Evolutionary conservation across 2,888 invertebrate species (phyloP).

Genomic region (Spisula solida): DNA sequence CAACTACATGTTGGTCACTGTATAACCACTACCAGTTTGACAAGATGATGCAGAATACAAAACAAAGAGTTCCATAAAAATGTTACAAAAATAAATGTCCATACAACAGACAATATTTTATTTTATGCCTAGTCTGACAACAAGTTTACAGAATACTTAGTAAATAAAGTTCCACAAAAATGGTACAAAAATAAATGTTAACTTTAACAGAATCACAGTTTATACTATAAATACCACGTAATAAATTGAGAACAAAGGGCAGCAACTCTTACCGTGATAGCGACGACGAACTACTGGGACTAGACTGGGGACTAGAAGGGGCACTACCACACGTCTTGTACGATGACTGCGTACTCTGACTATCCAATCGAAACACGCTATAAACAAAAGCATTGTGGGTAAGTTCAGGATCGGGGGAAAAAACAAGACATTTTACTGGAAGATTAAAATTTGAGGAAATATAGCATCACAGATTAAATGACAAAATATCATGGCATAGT

Average conservation of each 20-base stretch:
- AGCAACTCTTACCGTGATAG: constrained; percentile 64
- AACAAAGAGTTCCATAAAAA: too few relatives aligned
- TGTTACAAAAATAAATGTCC: too few relatives aligned
- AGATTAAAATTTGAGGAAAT: background rate
- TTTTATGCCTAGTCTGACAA: too few relatives aligned
- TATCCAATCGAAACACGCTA: constrained; percentile 77
- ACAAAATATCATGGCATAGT: background rate
- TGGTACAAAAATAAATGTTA: too few relatives aligned
- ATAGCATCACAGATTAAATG: constrained; percentile 18
- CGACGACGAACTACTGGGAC: constrained; percentile 88
- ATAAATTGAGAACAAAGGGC: background rate
- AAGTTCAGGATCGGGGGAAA: constrained; percentile 31
- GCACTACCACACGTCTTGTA: constrained; percentile 84
- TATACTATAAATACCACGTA: background rate
- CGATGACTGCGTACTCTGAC: constrained; percentile 83
- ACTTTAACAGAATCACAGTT: too few relatives aligned
- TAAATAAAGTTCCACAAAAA: too few relatives aligned
- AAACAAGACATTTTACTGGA: background rate
- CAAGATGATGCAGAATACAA: too few relatives aligned
- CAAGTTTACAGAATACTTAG: too few relatives aligned
- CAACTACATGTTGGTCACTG: too few relatives aligned
- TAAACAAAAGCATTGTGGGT: constrained; percentile 62
- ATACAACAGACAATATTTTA: too few relatives aligned
- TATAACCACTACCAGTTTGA: too few relatives aligned
- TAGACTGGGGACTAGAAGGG: constrained; percentile 90